Evolutionary conservation across 2,888 invertebrate species (phyloP).

Genomic region (Anagyrus pseudococci): DNA sequence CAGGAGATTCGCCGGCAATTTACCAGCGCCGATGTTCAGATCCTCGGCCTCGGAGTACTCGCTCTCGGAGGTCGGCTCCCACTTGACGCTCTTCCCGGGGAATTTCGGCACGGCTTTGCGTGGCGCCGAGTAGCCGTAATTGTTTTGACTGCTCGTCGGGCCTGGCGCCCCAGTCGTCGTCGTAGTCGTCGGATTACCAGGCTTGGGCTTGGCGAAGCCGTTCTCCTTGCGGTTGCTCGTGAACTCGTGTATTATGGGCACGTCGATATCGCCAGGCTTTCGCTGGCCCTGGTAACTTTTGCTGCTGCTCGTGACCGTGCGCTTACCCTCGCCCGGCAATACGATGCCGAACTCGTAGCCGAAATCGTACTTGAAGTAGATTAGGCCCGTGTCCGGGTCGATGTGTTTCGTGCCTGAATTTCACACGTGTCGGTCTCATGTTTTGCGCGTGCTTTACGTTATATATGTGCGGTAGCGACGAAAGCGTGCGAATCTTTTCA

Average conservation of each 20-base stretch:
- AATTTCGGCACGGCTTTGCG: slow-evolving; percentile 32
- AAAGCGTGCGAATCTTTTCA: too few relatives aligned
- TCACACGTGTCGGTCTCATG: background rate
- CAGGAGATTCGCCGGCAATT: slow-evolving; percentile 50
- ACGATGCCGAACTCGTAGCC: slow-evolving; percentile 81
- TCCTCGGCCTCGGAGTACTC: slow-evolving; percentile 69
- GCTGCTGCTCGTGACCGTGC: slow-evolving; percentile 52
- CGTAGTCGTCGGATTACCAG: slow-evolving; percentile 35
- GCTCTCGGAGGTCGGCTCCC: slow-evolving; percentile 71
- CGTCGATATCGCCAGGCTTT: slow-evolving; percentile 68
- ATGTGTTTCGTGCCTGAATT: slow-evolving; percentile 73
- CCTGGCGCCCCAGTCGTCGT: background rate
- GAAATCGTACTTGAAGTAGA: slow-evolving; percentile 84
- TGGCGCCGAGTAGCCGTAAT: slow-evolving; percentile 13
- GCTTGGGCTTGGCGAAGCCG: slow-evolving; percentile 48
- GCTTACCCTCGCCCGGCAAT: slow-evolving; percentile 72
- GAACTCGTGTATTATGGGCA: slow-evolving; percentile 73
- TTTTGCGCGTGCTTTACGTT: too few relatives aligned
- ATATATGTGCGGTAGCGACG: too few relatives aligned
- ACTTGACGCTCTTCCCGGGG: slow-evolving; percentile 63
- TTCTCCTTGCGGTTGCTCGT: slow-evolving; percentile 59
- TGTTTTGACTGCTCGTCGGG: slow-evolving; percentile 34
- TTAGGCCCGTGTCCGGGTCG: slow-evolving; percentile 77
- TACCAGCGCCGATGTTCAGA: slow-evolving; percentile 55
- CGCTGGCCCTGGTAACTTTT: slow-evolving; percentile 61